phyloP scores from a whole-genome alignment of 2,113 vertebrate species.

The Atractosteus spatula region DNA sequence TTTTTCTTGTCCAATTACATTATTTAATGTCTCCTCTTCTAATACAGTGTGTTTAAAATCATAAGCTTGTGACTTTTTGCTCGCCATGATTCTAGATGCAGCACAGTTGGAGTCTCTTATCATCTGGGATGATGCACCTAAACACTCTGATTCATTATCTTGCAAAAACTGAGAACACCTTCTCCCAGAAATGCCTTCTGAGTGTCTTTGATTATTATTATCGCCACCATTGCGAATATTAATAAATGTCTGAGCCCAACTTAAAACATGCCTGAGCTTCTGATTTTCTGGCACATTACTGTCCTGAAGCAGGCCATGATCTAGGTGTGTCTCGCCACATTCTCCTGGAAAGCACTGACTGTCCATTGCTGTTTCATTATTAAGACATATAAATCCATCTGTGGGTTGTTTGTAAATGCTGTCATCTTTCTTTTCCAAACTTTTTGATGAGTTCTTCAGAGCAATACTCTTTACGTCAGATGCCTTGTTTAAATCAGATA shows the following conservation, averaged over 20 bases:
- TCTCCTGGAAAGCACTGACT: neutral
- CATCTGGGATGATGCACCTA: neutral
- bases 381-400: neutral
- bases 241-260: slow-evolving; percentile 54
- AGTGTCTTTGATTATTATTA: slow-evolving; percentile 11
- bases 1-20: neutral
- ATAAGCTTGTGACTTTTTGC: neutral
- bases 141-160: neutral
- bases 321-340: slow-evolving; percentile 17
- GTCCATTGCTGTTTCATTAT: neutral
- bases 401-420: neutral
- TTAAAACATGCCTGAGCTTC: slow-evolving; percentile 55
- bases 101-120: neutral
- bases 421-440: neutral
- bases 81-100: neutral
- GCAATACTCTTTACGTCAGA: neutral
- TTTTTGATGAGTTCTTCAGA: neutral
- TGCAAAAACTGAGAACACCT: too few species aligned
- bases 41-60: neutral
- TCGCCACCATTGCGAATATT: neutral
- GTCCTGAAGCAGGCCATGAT: slow-evolving; percentile 36
- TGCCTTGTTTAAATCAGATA: neutral
- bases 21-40: neutral
- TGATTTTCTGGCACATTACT: slow-evolving; percentile 46
- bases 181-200: neutral